phyloP scores from a whole-genome alignment of 1,140 invertebrate genomes.

The Drosophila punjabiensis region DNA sequence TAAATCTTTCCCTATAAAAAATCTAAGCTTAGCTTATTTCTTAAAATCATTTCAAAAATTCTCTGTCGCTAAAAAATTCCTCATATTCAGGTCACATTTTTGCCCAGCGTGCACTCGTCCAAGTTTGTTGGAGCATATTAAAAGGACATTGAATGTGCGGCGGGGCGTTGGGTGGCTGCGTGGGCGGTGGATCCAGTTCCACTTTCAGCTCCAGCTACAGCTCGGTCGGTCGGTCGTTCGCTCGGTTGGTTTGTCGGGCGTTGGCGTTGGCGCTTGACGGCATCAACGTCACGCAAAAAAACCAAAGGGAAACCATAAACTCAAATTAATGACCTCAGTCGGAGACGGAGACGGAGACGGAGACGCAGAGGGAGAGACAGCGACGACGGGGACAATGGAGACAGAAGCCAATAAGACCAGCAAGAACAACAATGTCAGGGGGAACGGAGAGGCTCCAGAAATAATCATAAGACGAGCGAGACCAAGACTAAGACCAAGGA shows the following conservation, averaged over 20 bases:
- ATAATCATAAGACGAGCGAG: constrained; percentile 34
- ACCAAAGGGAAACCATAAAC: constrained; percentile 83
- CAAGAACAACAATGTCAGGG: constrained; percentile 26
- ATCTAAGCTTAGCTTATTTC: background rate
- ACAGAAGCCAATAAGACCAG: constrained; percentile 61
- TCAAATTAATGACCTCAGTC: constrained; percentile 81
- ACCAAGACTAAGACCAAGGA: constrained; percentile 12
- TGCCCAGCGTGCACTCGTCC: constrained; percentile 36
- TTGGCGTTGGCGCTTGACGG: constrained; percentile 69
- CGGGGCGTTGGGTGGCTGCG: constrained; percentile 9
- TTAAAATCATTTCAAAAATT: background rate
- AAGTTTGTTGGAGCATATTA: constrained; percentile 44
- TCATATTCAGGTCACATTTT: constrained; percentile 24
- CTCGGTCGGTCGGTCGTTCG: constrained; percentile 5
- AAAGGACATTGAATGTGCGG: constrained; percentile 79
- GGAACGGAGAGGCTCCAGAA: constrained; percentile 2
- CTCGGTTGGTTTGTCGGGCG: constrained; percentile 33
- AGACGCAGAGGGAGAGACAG: background rate
- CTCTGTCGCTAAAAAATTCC: background rate
- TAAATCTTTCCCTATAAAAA: background rate
- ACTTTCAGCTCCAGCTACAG: background rate
- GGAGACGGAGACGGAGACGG: constrained; percentile 18
- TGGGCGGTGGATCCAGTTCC: constrained; percentile 22
- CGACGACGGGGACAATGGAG: constrained; percentile 42
- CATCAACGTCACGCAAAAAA: constrained; percentile 74